Evolutionary conservation across 2,888 invertebrate species (phyloP).

Genomic region (Salticus scenicus): DNA sequence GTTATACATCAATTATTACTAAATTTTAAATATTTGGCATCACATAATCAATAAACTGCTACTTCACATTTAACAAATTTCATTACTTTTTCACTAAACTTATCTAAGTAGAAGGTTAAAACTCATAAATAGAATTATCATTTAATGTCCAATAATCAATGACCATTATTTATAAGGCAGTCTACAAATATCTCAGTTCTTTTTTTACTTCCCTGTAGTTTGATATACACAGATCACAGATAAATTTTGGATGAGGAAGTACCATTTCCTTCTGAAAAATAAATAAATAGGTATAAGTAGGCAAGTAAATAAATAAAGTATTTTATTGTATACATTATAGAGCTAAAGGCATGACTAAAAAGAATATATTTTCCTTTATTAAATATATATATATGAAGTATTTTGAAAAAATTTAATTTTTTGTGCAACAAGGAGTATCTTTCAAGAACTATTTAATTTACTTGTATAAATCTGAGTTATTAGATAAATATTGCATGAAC

Average conservation of each 20-base stretch:
- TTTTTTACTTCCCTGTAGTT: constrained; percentile 59
- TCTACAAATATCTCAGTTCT: constrained; percentile 28
- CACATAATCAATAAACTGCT: not conserved
- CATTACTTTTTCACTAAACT: not conserved
- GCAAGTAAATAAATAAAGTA: no score
- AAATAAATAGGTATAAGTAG: not conserved
- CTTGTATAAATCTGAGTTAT: no score
- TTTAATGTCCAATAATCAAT: not conserved
- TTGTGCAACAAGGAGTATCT: no score
- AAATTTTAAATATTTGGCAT: not conserved
- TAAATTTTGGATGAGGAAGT: constrained; percentile 66
- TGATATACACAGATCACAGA: constrained; percentile 67
- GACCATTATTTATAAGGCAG: constrained; percentile 20
- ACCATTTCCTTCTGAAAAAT: constrained; percentile 34
- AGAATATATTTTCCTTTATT: no score
- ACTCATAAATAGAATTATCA: constrained; percentile 1
- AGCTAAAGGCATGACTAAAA: no score
- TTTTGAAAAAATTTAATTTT: no score
- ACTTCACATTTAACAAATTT: constrained; percentile 9
- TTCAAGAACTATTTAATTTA: no score
- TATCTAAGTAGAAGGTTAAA: constrained; percentile 1
- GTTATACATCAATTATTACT: not conserved
- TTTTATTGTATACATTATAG: no score
- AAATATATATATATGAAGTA: no score
- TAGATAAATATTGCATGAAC: no score